Evolutionary conservation across 2,113 vertebrate genomes (phyloP), one percentile per base, ranked within the genome.

Genomic region (Helogale parvula): DNA sequence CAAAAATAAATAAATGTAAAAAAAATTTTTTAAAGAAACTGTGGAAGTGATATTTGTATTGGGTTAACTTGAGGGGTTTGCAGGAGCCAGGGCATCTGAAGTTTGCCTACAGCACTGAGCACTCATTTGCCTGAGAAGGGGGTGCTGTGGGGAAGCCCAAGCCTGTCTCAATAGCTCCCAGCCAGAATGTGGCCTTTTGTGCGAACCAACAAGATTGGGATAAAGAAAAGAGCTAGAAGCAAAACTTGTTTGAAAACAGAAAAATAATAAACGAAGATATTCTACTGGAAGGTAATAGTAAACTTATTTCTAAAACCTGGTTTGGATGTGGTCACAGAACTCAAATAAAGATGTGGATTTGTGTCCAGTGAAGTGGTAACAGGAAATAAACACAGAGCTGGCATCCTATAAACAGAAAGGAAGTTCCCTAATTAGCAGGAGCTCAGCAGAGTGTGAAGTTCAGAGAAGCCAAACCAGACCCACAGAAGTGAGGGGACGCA

Each of bases 11-110:
- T 47, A 47, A 47, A 47, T 47, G 10, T 47, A 9, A 47, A 47
- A 47, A 47, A 47, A 47, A 41, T 41, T 41, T 41, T 47, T 47
- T 47, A 47, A 47, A 14, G 52, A 92, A 86, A 95, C 90, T 33
- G 16, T 11, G 57, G 50, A 90, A 89, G 76, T 31, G 83, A 86
- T 84, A 90, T 97, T 85, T 97, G 50, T 94, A 79, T 72, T 95
- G 68, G 71, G 52, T 19, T 16, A 86, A 13, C 71, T 13, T 94
- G 85, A 81, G 69, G 35, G 38, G 41, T 54, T 50, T 57, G 76
- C 0, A 65, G 79, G 90, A 92, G 2, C 13, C 38, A 91, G 96
- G 35, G 45, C 16, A 72, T 60, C 1, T 88, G 83, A 85, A 76
- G 66, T 89, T 82, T 68, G 77, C 68, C 92, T 83, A 68, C 25